Base-by-base conservation (phyloP, 1,140 invertebrate species). In the Megathymus violae region DNA sequence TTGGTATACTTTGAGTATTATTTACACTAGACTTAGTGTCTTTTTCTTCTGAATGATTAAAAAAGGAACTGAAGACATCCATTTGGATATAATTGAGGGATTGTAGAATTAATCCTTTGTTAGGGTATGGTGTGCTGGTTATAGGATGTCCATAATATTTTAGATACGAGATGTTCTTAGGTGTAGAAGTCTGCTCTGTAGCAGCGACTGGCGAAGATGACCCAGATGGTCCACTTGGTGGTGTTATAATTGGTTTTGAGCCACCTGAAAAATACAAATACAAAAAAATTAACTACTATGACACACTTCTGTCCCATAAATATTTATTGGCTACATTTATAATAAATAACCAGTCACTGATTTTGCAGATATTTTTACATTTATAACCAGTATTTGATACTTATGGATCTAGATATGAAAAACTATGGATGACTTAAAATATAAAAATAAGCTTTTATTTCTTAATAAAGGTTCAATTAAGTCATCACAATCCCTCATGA, bases 11-110 rank as follows among this genome's bases (percentile, higher is more conserved):
- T 34, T 34, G 17, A 44, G 70, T 58, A 48, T 70, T 71, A 19
- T 78, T 68, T 40, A 68, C 31, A 17, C 19, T 36, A 56, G 67
- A 38, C 31, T 66, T 59, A 1, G 15, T 62, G 66, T 81, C 62
- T 59, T 62, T 58, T 54, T 62, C 40, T 50, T 60, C 63, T 58
- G 61, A 59, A 47, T 65, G 66, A 40, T 74, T 77, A 59, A 89
- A 89, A 25, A 88, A 59, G 34, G 85, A 86, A 66, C 80, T 88
- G 60, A 91, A 82, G 6, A 79, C 86, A 84, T 91, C 88, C 88
- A 91, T 91, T 73, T 91, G 84, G 61, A 91, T 91, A 46, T 89
- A 89, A 56, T 91, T 91, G 2, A 91, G 73, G 14, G 88, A 91
- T 51, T 87, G 76, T 1, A 89, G 68, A 64, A 91, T 88, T 4